These are phyloP conservation scores for Trematomus loennbergii DNA, from an alignment of 2,113 vertebrate genomes.

Conservation along the genomic window DNA sequence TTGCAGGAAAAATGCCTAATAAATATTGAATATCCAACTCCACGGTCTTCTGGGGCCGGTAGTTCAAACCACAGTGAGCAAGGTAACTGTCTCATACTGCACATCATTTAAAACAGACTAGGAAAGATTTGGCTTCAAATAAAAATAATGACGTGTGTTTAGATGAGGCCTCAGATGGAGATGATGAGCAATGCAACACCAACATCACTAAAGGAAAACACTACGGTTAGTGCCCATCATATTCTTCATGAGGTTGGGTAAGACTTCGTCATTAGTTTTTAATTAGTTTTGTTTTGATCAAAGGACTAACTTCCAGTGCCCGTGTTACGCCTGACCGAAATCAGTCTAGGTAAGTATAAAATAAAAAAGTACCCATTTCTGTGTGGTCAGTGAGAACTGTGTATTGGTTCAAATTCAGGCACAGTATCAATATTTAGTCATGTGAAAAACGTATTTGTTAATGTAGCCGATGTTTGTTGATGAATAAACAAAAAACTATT, in stretches of 20 bases:
- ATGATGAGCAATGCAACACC: conserved; percentile 64
- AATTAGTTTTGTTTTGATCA: conserved; percentile 52
- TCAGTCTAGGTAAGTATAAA: conserved; percentile 76
- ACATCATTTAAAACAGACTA: neutral
- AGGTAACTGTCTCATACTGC: conserved; percentile 33
- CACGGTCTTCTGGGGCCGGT: conserved; percentile 25
- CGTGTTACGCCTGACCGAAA: conserved; percentile 75
- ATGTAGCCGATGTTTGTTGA: neutral
- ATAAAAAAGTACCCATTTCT: neutral
- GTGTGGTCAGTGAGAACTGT: neutral
- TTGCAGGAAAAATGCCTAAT: conserved; percentile 46
- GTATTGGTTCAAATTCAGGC: neutral
- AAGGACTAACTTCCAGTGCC: conserved; percentile 78
- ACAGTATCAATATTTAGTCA: neutral
- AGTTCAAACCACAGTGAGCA: conserved; percentile 12
- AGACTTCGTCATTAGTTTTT: neutral
- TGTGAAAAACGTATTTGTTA: neutral
- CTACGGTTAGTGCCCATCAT: conserved; percentile 32
- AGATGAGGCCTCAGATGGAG: conserved; percentile 81
- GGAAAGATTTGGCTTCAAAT: neutral
- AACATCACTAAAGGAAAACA: conserved; percentile 51
- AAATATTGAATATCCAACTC: conserved; percentile 6
- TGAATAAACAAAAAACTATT: too few relatives aligned
- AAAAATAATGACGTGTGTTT: neutral
- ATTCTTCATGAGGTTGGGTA: neutral